Base-by-base conservation (phyloP, 2,113 vertebrate species). In the Parus major region DNA sequence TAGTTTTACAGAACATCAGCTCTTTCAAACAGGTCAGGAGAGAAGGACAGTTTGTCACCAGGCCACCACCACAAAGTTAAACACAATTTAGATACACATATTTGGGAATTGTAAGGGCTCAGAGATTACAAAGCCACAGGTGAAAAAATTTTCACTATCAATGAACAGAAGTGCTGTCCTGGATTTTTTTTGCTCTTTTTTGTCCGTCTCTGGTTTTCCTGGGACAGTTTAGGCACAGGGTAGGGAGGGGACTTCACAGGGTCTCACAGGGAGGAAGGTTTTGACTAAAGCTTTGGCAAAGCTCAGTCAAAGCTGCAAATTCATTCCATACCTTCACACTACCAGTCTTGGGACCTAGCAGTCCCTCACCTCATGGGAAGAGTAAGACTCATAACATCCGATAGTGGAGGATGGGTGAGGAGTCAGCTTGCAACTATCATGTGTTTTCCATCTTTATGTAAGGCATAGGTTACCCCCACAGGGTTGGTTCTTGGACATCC, bases 341-440 rank as follows among this genome's bases (percentile, higher is more conserved):
- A 22, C 13, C 25, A 2, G 5, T 25, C 9, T 0, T 60, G 33
- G 60, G 56, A 88, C 23, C 10, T 28, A 59, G 23, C 0, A 2
- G 42, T 55, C n/a, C 15, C 20, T 77, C 5, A 0, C 5, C 15
- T 78, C 12, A 27, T 8, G 18, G 35, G 18, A 75, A 63, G 13
- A 50, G 3, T 10, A 53, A 35, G 47, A 75, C 25, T 13, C 1
- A 2, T 0, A 61, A 31, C 12, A 83, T 35, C 70, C 47, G 46
- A 19, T 1, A 78, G 28, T 6, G 12, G 12, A 79, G 53, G 12
- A 36, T 7, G 11, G 19, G 22, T 77, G 47, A 72, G 10, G n/a
- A 88, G 15, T 18, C 46, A 52, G 10, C 47, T 75, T 66, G 57
- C 24, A 64, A 47, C 15, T 19, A 11, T 55, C 27, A 23, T 1